Conservation (phyloP, 2,888 invertebrate genomes). For the Megaustenia siamemsis region DNA sequence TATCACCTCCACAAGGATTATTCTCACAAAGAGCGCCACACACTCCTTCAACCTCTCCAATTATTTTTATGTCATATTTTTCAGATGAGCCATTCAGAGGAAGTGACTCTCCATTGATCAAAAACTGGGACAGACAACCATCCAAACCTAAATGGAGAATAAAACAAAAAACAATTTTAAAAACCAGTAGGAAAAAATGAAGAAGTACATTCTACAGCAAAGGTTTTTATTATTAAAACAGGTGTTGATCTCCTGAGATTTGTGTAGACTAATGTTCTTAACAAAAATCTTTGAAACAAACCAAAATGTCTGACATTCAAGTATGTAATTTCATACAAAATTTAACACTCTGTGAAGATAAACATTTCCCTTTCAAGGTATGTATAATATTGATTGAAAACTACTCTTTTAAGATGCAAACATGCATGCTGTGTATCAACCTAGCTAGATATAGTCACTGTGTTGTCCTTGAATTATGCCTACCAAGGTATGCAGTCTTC, state of each 20-base stretch:
- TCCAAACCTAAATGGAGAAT: constrained; percentile 84
- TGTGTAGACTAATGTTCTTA: too few species aligned
- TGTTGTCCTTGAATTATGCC: too few species aligned
- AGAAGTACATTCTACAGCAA: neutral
- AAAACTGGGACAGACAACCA: constrained; percentile 94
- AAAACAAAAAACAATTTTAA: constrained; percentile 23
- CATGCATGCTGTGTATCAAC: too few species aligned
- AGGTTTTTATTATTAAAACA: neutral
- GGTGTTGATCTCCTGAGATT: neutral
- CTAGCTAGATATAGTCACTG: too few species aligned
- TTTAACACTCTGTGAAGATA: too few species aligned
- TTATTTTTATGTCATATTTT: constrained; percentile 71
- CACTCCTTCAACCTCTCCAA: constrained; percentile 64
- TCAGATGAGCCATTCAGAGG: constrained; percentile 91
- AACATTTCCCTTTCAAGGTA: too few species aligned
- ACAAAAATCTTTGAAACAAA: too few species aligned
- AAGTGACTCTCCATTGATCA: constrained; percentile 92
- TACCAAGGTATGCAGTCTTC: too few species aligned
- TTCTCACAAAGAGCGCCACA: constrained; percentile 67
- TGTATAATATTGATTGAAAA: too few species aligned
- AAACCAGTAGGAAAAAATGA: neutral
- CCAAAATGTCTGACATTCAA: too few species aligned
- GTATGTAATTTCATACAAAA: too few species aligned
- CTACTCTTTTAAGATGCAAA: too few species aligned
- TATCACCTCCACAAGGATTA: constrained; percentile 63